Evolutionary conservation across 2,888 invertebrate genomes (phyloP).

Genomic region (Norana najaformis): DNA sequence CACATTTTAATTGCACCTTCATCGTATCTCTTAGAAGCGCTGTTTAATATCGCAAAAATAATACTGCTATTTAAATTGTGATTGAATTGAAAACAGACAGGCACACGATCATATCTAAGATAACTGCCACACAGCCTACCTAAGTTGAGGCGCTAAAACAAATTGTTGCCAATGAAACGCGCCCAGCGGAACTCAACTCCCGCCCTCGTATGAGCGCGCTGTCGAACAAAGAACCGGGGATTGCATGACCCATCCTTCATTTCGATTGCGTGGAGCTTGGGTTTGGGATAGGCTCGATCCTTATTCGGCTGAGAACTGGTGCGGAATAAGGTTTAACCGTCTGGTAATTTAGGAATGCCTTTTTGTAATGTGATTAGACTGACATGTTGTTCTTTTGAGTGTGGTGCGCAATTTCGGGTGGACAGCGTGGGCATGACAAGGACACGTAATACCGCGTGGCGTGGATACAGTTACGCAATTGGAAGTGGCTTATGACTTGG

Average conservation of each 20-base stretch:
- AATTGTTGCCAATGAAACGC: not conserved
- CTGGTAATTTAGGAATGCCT: not conserved
- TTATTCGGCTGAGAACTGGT: not conserved
- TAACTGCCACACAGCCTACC: no score
- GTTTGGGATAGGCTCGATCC: not conserved
- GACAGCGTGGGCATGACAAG: not conserved
- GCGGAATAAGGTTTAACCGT: not conserved
- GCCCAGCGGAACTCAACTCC: not conserved
- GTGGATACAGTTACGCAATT: not conserved
- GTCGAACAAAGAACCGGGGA: not conserved
- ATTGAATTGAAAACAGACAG: no score
- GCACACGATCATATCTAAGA: no score
- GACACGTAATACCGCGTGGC: not conserved
- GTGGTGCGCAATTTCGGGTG: not conserved
- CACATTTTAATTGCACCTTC: no score
- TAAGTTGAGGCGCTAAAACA: no score
- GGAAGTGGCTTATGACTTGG: slow-evolving; percentile 4
- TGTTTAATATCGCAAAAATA: no score
- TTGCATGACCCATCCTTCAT: not conserved
- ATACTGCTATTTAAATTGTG: no score
- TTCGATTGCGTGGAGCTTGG: not conserved
- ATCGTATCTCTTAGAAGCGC: no score
- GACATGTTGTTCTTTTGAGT: not conserved
- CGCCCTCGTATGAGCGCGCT: not conserved
- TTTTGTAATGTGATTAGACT: not conserved